phyloP scores from a whole-genome alignment of 2,113 vertebrate species.

The Forbesichthys agassizii region DNA sequence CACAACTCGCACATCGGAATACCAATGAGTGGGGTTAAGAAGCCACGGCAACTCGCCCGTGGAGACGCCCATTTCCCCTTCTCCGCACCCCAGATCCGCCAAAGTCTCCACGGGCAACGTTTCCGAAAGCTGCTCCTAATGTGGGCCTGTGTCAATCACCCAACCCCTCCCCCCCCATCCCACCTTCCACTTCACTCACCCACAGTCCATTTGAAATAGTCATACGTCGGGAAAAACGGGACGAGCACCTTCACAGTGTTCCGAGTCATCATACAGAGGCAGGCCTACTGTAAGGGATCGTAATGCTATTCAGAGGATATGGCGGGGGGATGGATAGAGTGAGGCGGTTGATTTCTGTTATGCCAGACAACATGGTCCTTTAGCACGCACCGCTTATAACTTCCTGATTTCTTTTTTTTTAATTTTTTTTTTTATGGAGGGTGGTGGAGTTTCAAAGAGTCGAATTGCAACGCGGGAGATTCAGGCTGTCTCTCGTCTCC shows the following conservation, averaged over 20 bases:
- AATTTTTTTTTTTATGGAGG: no score
- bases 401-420: no score
- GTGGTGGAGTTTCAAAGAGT: constrained; percentile 57
- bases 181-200: constrained; percentile 33
- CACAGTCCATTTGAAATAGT: constrained; percentile 90
- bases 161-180: constrained; percentile 76
- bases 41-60: constrained; percentile 86
- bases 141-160: constrained; percentile 94
- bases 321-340: constrained; percentile 45
- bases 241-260: constrained; percentile 54
- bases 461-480: constrained; percentile 45
- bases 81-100: constrained; percentile 85
- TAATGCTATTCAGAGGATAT: constrained; percentile 65
- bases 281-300: neutral
- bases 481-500: constrained; percentile 60
- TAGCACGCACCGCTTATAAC: no score
- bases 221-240: constrained; percentile 92
- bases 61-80: constrained; percentile 84
- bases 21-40: constrained; percentile 99
- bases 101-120: constrained; percentile 89
- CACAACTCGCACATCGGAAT: constrained; percentile 90
- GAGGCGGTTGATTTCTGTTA: constrained; percentile 37
- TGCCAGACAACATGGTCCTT: neutral
- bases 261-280: constrained; percentile 53
- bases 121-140: constrained; percentile 97